Base-by-base conservation (phyloP, 1,140 invertebrate species). In the Pomacea maculata region DNA sequence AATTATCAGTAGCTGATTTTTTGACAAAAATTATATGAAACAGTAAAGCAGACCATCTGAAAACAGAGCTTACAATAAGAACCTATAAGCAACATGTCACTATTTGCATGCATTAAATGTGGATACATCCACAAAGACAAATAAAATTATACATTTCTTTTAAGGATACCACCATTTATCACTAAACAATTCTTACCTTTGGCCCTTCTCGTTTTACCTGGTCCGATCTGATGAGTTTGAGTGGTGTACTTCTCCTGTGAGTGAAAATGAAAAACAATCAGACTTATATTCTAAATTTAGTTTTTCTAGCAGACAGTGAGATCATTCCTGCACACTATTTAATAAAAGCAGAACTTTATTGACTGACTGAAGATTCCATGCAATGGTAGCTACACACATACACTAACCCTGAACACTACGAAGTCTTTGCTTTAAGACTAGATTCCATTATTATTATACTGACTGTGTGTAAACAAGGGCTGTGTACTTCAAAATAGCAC, bases 191-290 rank as follows among this genome's bases (percentile, higher is more conserved):
- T 45, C 15, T 75, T 86, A 91, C 90, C 87, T 95, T 95, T 12
- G 93, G 92, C 68, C 92, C 92, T 86, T 93, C 92, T 83, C 92
- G 85, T 81, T 89, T 91, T n/a, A 92, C 84, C 75, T 89, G 85
- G 87, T 92, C 88, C 80, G 57, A 71, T 80, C 88, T 90, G 19
- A 86, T 72, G 14, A 85, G 78, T 70, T 92, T 92, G 0, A 87
- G 85, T 12, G 90, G 91, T 55, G 91, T 92, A 25, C 83, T 86
- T 73, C 91, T 82, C 54, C 91, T 91, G 82, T 72, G 88, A n/a
- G 70, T 17, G 76, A 84, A 81, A 57, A 67, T 19, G 45, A 61
- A 80, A n/a, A 82, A 75, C 34, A 82, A 52, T 55, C 72, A 52
- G 63, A 19, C 74, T 14, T 45, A 45, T 2, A 45, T 45, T 45